Base-by-base conservation (phyloP, 2,888 invertebrate genomes). In the Pterostichus niger region DNA sequence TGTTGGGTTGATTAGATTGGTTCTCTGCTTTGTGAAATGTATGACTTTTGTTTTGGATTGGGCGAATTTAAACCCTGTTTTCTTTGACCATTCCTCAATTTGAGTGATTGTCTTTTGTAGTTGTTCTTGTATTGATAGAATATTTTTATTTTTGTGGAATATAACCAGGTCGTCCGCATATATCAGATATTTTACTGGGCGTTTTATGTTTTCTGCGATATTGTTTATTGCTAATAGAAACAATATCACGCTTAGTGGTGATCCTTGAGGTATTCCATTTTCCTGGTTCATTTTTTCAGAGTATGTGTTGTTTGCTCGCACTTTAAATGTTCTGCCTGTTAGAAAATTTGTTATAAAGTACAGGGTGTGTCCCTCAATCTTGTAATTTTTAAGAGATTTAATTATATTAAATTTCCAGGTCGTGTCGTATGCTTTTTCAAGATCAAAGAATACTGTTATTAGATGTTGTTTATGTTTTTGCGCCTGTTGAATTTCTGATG, bases 121-220 rank as follows among this genome's bases (percentile, higher is more conserved):
- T 64, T 64, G 33, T 64, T 64, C 33, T 31, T 64, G 64, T 3
- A 64, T 64, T 31, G 64, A 24, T 64, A 11, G 9, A 11, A 31
- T 35, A 40, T 64, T 33, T 64, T 64, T 33, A 31, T 64, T 64
- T 64, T n/a, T 64, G n/a, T 64, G 33, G 64, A 31, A 31, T 64
- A 64, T 64, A 64, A 64, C 11, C 33, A 64, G 33, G 31, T 64
- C 64, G 40, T 64, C 64, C 7, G 64, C 64, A n/a, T 64, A 64
- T 11, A 64, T 10, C 10, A 64, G 11, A 64, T n/a, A 64, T 31
- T 64, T 64, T 6, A 64, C 64, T 64, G 64, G 64, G n/a, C 33
- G 24, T 64, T 4, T 64, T 64, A 31, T 64, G 10, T 13, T 31
- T 64, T 64, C 5, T 64, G 64, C 33, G 5, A 64, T 64, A 13